phyloP scores from a whole-genome alignment of 2,113 vertebrate genomes.

The Alexandromys fortis region DNA sequence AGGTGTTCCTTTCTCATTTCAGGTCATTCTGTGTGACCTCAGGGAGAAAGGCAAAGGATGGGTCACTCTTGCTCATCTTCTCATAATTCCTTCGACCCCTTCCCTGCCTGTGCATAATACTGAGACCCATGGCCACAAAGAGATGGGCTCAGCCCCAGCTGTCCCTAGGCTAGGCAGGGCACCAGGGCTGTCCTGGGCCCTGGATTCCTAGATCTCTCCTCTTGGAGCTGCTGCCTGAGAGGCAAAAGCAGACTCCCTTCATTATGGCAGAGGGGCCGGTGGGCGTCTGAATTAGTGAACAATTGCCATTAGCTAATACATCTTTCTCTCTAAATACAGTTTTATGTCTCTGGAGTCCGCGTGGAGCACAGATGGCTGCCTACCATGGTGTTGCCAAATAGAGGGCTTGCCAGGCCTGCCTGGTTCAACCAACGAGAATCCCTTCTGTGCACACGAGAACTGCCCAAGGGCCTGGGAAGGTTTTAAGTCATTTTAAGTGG shows the following conservation, averaged over 20 bases:
- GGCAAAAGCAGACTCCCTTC: neutral
- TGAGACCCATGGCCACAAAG: neutral
- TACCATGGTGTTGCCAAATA: conserved; percentile 78
- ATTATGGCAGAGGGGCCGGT: conserved; percentile 31
- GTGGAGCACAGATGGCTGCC: conserved; percentile 72
- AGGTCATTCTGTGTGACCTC: neutral
- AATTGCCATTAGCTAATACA: conserved; percentile 48
- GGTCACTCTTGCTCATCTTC: neutral
- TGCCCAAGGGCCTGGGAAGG: conserved; percentile 31
- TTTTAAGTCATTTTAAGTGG: conserved; percentile 37
- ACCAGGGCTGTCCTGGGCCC: neutral
- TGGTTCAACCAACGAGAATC: conserved; percentile 53
- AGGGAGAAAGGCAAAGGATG: conserved; percentile 12
- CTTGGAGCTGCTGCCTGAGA: neutral
- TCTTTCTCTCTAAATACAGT: conserved; percentile 30
- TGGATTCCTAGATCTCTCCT: neutral
- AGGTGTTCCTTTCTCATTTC: conserved; percentile 64
- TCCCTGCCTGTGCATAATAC: neutral
- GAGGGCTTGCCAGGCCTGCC: conserved; percentile 62
- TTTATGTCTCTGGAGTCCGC: conserved; percentile 58
- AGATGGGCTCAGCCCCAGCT: neutral
- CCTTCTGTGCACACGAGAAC: conserved; percentile 21
- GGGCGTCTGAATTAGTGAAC: conserved; percentile 52
- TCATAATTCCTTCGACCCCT: neutral
- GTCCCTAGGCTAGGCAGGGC: neutral